Percentiles rank a stretch among this genome's conserved stretches.
phyloP scores from a whole-genome alignment of 2,797 vertebrate species.

The Acanthurus tractus region DNA sequence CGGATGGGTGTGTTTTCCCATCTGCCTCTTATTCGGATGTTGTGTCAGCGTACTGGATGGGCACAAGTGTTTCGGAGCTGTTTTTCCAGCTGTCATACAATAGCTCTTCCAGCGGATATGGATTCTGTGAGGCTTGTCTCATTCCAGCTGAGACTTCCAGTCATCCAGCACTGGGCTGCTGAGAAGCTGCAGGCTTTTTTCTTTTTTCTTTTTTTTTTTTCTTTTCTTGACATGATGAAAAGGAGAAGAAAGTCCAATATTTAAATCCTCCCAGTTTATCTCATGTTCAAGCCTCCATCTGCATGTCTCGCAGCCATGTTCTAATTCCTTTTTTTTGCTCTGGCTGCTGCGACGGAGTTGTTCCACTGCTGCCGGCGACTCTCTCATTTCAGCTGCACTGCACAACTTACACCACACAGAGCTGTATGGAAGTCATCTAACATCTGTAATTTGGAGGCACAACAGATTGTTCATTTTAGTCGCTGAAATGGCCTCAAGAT shows the following conservation, averaged over 20 bases:
- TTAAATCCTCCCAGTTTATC: conserved; percentile 62
- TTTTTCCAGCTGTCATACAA: conserved; percentile 75
- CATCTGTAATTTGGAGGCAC: conserved; percentile 55
- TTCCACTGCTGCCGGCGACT: conserved; percentile 48
- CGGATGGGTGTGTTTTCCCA: conserved; percentile 43
- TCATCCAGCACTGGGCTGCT: conserved; percentile 36
- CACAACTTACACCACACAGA: conserved; percentile 30
- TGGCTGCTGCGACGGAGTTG: conserved; percentile 23
- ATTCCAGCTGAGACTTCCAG: conserved; percentile 58
- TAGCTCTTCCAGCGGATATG: conserved; percentile 43
- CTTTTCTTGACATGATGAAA: conserved; percentile 29
- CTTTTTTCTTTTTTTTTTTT: conserved; percentile 1
- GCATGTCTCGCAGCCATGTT: conserved; percentile 57
- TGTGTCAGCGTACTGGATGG: conserved; percentile 44
- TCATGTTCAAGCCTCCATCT: conserved; percentile 62
- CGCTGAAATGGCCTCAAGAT: conserved; percentile 48
- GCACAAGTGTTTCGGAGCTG: conserved; percentile 34
- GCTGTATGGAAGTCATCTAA: conserved; percentile 44
- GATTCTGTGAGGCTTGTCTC: conserved; percentile 49
- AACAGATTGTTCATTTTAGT: conserved; percentile 41
- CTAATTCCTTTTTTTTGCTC: conserved; percentile 58
- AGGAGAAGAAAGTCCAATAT: conserved; percentile 55
- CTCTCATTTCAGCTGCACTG: conserved; percentile 29
- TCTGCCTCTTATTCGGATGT: conserved; percentile 42
- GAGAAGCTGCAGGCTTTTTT: conserved; percentile 45